Base-by-base conservation (phyloP, 2,113 vertebrate genomes). In the Prionailurus viverrinus region DNA sequence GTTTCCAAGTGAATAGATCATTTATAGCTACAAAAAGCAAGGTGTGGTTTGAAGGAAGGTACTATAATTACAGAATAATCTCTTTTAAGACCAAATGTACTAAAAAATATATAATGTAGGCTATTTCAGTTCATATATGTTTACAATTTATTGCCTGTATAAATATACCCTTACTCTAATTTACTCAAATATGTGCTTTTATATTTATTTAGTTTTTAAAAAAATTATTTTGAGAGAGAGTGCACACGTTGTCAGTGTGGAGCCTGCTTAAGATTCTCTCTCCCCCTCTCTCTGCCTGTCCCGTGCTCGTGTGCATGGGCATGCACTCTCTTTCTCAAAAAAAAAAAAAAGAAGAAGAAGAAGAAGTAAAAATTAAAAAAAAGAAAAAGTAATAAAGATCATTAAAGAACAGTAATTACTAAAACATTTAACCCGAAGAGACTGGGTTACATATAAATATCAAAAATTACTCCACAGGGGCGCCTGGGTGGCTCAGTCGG, bases 381-480 rank as follows among this genome's bases (percentile, higher is more conserved):
- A 58, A 58, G 8, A 23, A 23, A 61, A 61, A 61, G 58, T 61
- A 23, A 61, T 23, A 89, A 93, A 92, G 68, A 74, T 66, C 83
- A 51, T 1, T 80, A 14, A 74, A 91, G 14, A 45, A 51, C 8
- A 90, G 5, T 74, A 85, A 88, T 63, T 89, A 79, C 86, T 68
- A 81, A 27, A 53, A 73, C 29, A 81, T 41, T 89, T 79, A 85
- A 82, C 27, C 58, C 51, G 45, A 36, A 83, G 69, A 95, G 39
- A 96, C 18, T 91, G 63, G 86, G 29, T 51, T 65, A 5, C 45
- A 48, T 7, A 23, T 19, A 91, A 91, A 89, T 27, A 80, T 63
- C 11, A 94, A 79, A 93, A 81, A 68, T 41, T n/a, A 95, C 88
- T 90, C 74, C 29, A 88, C 15, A 88, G 69, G 45, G 45, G 45